phyloP scores from a whole-genome alignment of 1,140 invertebrate genomes.

The Listronotus bonariensis region DNA sequence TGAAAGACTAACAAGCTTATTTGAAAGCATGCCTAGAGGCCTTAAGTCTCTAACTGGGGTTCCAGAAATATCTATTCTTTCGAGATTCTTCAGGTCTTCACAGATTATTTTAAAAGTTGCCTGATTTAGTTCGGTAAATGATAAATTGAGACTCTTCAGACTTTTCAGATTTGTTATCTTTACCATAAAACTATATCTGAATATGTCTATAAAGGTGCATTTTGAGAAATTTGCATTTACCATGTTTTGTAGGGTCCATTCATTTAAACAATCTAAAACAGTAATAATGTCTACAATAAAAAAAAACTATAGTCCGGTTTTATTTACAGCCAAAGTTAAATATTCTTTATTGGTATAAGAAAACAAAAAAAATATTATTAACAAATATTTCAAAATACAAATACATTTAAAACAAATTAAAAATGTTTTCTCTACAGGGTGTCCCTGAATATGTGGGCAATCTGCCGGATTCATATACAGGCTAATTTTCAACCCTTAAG shows the following conservation, averaged over 20 bases:
- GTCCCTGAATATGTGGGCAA: too few species aligned
- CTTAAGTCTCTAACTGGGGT: slow-evolving; percentile 72
- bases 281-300: too few species aligned
- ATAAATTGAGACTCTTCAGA: slow-evolving; percentile 71
- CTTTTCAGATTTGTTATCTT: slow-evolving; percentile 64
- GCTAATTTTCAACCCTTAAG: too few species aligned
- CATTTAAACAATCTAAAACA: slow-evolving; percentile 66
- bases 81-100: slow-evolving; percentile 70
- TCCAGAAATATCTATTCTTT: slow-evolving; percentile 73
- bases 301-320: too few species aligned
- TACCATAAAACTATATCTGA: slow-evolving; percentile 58
- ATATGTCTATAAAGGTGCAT: slow-evolving; percentile 67
- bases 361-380: too few species aligned
- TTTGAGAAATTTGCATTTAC: slow-evolving; percentile 68
- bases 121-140: slow-evolving; percentile 73
- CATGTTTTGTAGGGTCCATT: slow-evolving; percentile 74
- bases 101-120: slow-evolving; percentile 71
- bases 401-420: too few species aligned
- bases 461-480: too few species aligned
- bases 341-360: too few species aligned
- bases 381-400: too few species aligned
- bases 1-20: slow-evolving; percentile 38
- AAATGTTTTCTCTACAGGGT: too few species aligned
- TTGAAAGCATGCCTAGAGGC: slow-evolving; percentile 49
- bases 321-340: too few species aligned